A percentile compares a stretch with the other conserved stretches of the same genome.
Evolutionary conservation across 2,113 vertebrate species (phyloP).

Genomic region (Notarius quadriscutis): DNA sequence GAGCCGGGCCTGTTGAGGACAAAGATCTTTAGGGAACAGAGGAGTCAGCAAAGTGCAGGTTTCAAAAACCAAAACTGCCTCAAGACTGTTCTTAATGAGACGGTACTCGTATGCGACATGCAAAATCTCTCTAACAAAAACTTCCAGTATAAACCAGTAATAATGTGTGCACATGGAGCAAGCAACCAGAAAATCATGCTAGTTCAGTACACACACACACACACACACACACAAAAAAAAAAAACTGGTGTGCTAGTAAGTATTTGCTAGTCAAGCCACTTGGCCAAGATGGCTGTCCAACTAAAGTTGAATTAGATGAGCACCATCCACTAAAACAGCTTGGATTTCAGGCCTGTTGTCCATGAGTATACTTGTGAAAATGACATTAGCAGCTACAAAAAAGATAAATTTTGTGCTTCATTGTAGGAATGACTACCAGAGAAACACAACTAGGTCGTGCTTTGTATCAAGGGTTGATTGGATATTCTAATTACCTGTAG

Average conservation of each 20-base stretch:
- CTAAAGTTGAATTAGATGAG: background rate
- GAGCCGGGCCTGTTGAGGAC: constrained; percentile 42
- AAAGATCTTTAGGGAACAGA: background rate
- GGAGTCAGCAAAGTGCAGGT: background rate
- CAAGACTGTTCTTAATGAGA: background rate
- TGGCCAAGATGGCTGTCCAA: background rate
- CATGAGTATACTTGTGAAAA: background rate
- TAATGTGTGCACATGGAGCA: background rate
- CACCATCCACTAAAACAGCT: background rate
- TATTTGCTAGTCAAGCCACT: background rate
- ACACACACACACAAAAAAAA: too few relatives aligned
- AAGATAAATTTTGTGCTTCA: too few relatives aligned
- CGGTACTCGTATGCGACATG: background rate
- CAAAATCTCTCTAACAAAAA: background rate
- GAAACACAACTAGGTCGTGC: background rate
- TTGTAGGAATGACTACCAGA: background rate
- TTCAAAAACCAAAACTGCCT: background rate
- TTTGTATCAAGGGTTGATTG: background rate
- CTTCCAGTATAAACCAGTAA: background rate
- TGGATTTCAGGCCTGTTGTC: background rate
- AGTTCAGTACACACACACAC: background rate
- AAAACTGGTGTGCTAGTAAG: background rate
- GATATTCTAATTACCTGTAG: background rate
- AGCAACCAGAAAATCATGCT: background rate
- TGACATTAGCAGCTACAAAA: background rate